phyloP scores from a whole-genome alignment of 2,888 invertebrate species.

The Ariolimax columbianus region DNA sequence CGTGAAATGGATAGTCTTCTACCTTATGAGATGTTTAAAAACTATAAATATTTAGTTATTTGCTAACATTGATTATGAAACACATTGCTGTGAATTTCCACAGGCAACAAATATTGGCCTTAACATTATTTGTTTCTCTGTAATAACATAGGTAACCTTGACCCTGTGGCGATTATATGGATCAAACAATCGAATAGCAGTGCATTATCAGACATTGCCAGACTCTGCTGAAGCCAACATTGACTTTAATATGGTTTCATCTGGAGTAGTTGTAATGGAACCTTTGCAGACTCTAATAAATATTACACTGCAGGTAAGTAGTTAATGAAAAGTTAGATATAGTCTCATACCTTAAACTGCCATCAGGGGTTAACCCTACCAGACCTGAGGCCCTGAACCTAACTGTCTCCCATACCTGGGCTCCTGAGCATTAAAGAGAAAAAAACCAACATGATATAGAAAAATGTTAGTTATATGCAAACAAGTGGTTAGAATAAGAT shows the following conservation, averaged over 20 bases:
- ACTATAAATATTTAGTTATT: not conserved
- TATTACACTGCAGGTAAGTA: slow-evolving; percentile 46
- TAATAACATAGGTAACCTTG: slow-evolving; percentile 65
- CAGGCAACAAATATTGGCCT: not conserved
- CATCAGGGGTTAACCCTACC: too few species aligned
- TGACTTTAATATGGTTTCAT: slow-evolving; percentile 62
- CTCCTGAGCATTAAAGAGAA: too few species aligned
- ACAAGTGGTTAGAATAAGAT: too few species aligned
- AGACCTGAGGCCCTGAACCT: too few species aligned
- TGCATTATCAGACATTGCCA: slow-evolving; percentile 66
- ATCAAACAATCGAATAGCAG: slow-evolving; percentile 68
- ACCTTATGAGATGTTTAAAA: too few species aligned
- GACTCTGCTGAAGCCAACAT: slow-evolving; percentile 64
- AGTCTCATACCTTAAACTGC: too few species aligned
- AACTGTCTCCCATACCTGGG: too few species aligned
- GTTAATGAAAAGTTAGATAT: too few species aligned
- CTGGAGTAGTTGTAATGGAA: slow-evolving; percentile 67
- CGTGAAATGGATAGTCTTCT: too few species aligned
- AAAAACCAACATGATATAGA: too few species aligned
- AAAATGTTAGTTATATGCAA: too few species aligned
- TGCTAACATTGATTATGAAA: not conserved
- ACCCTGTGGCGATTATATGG: slow-evolving; percentile 73
- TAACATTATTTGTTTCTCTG: not conserved
- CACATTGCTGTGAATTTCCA: not conserved
- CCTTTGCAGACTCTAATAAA: slow-evolving; percentile 40